These are phyloP conservation scores for Chiloscyllium plagiosum DNA, from an alignment of 2,113 vertebrate genomes.

Conservation along the genomic window DNA sequence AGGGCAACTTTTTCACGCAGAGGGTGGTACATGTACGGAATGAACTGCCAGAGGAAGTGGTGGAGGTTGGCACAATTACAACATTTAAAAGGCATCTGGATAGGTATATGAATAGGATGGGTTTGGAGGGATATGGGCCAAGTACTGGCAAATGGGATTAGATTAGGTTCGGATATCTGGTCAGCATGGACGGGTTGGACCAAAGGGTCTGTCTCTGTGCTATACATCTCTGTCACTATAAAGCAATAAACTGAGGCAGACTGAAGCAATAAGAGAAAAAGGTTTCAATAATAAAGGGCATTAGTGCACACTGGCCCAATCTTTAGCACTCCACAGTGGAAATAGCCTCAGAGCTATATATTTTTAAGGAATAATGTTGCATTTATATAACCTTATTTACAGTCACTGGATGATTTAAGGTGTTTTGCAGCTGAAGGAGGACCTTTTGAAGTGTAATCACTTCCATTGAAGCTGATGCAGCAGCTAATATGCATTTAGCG, in stretches of 20 bases:
- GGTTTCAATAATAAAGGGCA: not conserved
- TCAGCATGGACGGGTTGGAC: too few species aligned
- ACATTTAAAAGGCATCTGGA: too few species aligned
- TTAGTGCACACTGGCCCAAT: not conserved
- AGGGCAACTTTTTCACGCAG: too few species aligned
- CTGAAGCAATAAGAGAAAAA: not conserved
- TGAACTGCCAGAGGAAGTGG: too few species aligned
- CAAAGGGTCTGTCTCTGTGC: too few species aligned
- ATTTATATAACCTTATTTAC: not conserved
- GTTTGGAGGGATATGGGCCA: too few species aligned
- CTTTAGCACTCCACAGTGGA: not conserved
- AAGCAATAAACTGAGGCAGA: not conserved
- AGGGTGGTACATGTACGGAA: too few species aligned
- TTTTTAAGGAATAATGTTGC: not conserved
- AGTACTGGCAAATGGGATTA: too few species aligned
- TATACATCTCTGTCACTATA: not conserved
- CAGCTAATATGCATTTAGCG: not conserved
- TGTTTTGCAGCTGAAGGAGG: not conserved
- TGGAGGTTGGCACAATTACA: too few species aligned
- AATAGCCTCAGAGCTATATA: not conserved
- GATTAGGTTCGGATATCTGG: too few species aligned
- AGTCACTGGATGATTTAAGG: not conserved
- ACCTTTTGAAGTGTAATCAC: not conserved
- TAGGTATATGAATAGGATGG: too few species aligned
- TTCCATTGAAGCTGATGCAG: not conserved